phyloP scores from a whole-genome alignment of 1,140 invertebrate species.

The Sarcophaga bullata region DNA sequence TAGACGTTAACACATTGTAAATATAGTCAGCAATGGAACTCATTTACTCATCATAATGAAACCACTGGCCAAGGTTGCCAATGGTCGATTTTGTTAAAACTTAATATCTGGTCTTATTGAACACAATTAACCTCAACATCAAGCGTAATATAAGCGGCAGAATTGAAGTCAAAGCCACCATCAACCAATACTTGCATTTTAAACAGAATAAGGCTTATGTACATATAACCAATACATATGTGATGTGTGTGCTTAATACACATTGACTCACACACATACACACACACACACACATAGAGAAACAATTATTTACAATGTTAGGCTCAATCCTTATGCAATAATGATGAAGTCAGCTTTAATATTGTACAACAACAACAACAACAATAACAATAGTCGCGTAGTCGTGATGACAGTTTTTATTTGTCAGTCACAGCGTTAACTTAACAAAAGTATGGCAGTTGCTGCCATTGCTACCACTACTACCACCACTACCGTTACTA shows the following conservation, averaged over 20 bases:
- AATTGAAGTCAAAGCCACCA: not conserved
- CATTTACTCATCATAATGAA: too few species aligned
- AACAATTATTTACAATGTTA: not conserved
- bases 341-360: constrained; percentile 16
- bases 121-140: not conserved
- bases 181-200: not conserved
- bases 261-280: not conserved
- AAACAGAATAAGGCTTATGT: constrained; percentile 9
- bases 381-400: not conserved
- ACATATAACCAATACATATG: not conserved
- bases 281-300: too few species aligned
- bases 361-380: not conserved
- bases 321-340: constrained; percentile 2
- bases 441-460: not conserved
- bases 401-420: not conserved
- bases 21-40: too few species aligned
- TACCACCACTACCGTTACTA: not conserved
- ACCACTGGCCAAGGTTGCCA: too few species aligned
- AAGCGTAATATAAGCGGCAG: not conserved
- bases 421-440: constrained; percentile 19
- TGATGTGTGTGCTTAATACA: not conserved
- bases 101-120: not conserved
- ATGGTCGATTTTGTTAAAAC: too few species aligned
- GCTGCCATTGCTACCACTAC: not conserved
- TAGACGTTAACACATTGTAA: too few species aligned